Conservation (phyloP, 2,113 vertebrate genomes). For the Desmodus rotundus region DNA sequence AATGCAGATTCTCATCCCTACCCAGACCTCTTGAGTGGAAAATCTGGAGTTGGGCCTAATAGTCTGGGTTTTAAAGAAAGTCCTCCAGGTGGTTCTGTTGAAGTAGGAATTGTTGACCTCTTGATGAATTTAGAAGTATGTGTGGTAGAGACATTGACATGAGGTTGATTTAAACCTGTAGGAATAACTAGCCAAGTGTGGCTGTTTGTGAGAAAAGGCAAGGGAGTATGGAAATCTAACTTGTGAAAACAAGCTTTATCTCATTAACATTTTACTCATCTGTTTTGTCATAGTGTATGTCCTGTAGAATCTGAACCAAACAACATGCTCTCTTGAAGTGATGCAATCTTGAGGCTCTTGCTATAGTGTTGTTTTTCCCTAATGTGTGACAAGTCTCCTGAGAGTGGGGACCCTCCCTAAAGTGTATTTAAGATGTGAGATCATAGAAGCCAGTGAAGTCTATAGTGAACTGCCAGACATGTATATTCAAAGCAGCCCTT, state of each 20-base stretch:
- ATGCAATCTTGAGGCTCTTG: conserved; percentile 36
- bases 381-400: neutral
- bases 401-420: conserved; percentile 36
- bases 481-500: neutral
- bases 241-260: neutral
- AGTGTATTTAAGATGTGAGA: conserved; percentile 33
- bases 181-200: neutral
- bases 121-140: neutral
- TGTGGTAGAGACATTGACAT: neutral
- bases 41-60: neutral
- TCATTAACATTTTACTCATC: neutral
- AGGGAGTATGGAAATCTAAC: neutral
- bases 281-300: neutral
- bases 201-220: neutral
- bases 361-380: conserved; percentile 23
- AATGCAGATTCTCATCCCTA: neutral
- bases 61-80: neutral
- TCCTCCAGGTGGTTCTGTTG: neutral
- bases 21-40: neutral
- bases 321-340: conserved; percentile 12
- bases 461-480: neutral
- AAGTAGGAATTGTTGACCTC: neutral
- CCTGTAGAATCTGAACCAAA: neutral
- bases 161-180: neutral
- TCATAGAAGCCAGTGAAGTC: conserved; percentile 12